Conservation (phyloP, 1,140 invertebrate genomes). For the Acromyrmex echinatior region DNA sequence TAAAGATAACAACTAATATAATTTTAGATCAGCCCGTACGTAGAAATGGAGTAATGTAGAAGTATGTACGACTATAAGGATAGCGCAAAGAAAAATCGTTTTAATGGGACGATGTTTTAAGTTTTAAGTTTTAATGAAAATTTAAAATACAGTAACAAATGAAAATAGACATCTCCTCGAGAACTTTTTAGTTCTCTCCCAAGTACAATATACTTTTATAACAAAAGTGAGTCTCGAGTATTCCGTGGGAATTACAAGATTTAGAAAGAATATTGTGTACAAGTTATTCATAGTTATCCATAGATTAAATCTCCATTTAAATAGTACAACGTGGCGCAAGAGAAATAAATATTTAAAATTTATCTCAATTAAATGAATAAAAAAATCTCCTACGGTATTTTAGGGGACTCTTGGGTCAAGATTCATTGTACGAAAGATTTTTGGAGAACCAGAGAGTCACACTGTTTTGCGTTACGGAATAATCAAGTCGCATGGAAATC, state of each 20-base stretch:
- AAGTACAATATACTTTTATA: neutral
- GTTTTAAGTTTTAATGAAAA: slow-evolving; percentile 64
- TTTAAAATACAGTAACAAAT: slow-evolving; percentile 41
- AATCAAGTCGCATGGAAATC: slow-evolving; percentile 10
- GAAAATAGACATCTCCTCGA: slow-evolving; percentile 49
- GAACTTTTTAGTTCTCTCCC: neutral
- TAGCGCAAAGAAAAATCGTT: neutral
- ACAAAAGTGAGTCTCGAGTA: neutral
- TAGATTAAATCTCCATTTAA: neutral
- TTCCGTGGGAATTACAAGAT: neutral
- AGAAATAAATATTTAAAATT: neutral
- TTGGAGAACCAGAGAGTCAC: no score
- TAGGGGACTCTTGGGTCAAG: neutral
- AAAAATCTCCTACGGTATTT: neutral
- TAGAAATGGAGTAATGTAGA: neutral
- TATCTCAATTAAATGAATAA: neutral
- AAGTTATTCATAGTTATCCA: neutral
- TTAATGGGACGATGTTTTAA: slow-evolving; percentile 39
- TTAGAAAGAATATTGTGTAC: neutral
- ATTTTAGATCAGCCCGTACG: neutral
- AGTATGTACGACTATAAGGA: neutral
- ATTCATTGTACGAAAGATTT: neutral
- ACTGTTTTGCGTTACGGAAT: slow-evolving; percentile 9
- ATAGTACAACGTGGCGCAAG: neutral
- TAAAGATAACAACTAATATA: neutral